Evolutionary conservation across 1,140 invertebrate genomes (phyloP), one percentile per base, ranked within the genome.

Genomic region (Andricus grossulariae): DNA sequence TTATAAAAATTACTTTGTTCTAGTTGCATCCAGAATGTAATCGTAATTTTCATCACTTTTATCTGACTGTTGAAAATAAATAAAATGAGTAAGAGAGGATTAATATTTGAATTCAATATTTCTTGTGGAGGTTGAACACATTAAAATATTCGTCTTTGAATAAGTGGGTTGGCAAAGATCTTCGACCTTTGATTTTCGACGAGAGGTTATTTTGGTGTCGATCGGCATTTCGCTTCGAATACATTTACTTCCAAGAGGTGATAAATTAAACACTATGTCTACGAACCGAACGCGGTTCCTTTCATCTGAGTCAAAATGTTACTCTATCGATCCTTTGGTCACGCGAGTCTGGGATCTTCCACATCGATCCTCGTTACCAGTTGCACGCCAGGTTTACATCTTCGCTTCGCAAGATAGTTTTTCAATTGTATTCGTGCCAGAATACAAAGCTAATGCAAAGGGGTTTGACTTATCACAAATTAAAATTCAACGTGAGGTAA

Each of bases 141-240:
- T 60, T 39, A 16, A 60, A 60, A 32, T 60, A 57, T 60, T 60
- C 19, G 21, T 10, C 21, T 60, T 25, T 60, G 25, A 60, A 60
- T 32, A 60, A 60, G 57, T 60, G 32, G 25, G 15, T 60, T 60
- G 57, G 21, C 25, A 15, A 60, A 60, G 21, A 60, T 60, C 57
- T 60, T 60, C 32, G 57, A 60, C 57, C 57, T 60, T 60, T 60
- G 57, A 60, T 60, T 60, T 60, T 60, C 57, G 25, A 39, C 21
- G 21, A 21, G 12, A 32, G 57, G 32, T 60, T 60, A 60, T 60
- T 60, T 60, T 60, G 21, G 57, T 60, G 57, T 60, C 25, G 57
- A 60, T 60, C 57, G 19, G 21, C 39, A 60, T 60, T 60, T 60
- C 21, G 57, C 57, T 60, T 60, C 10, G 32, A 60, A 60, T 60